A percentile compares a stretch with the other conserved stretches of the same genome.
phyloP scores from a whole-genome alignment of 1,140 invertebrate species.

The Heliconius melpomene region DNA sequence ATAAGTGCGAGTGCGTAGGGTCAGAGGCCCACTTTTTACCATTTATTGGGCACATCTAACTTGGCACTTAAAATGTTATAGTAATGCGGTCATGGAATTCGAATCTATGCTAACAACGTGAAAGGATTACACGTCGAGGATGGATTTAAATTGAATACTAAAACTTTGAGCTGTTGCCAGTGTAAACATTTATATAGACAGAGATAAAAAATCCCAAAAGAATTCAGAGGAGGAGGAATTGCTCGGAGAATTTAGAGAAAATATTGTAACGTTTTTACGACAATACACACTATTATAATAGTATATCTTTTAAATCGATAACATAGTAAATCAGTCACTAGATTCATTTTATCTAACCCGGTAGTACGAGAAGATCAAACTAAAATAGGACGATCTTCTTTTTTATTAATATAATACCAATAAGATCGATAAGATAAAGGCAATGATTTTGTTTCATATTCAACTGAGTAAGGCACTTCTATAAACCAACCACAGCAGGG shows the following conservation, averaged over 20 bases:
- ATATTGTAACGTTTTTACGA: background rate
- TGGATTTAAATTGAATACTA: background rate
- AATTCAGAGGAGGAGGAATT: background rate
- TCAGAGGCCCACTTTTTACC: constrained; percentile 68
- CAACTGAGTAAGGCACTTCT: background rate
- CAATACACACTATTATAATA: too few relatives aligned
- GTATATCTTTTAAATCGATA: too few relatives aligned
- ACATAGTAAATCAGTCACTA: too few relatives aligned
- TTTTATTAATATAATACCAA: background rate
- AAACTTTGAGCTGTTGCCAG: background rate
- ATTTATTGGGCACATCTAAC: constrained; percentile 63
- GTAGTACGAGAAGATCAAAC: background rate
- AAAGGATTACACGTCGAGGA: constrained; percentile 1
- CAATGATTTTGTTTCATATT: background rate
- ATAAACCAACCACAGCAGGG: too few relatives aligned
- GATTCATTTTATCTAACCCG: background rate
- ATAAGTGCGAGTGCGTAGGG: constrained; percentile 37
- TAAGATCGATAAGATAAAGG: background rate
- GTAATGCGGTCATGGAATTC: constrained; percentile 31
- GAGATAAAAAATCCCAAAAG: too few relatives aligned
- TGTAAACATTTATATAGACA: background rate
- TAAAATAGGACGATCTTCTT: too few relatives aligned
- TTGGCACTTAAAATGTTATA: constrained; percentile 30
- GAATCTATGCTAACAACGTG: constrained; percentile 10
- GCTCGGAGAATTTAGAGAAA: background rate